Percentiles rank a stretch among this genome's conserved stretches.
Evolutionary conservation across 1,140 invertebrate genomes (phyloP).

Genomic region (Dryas iulia): DNA sequence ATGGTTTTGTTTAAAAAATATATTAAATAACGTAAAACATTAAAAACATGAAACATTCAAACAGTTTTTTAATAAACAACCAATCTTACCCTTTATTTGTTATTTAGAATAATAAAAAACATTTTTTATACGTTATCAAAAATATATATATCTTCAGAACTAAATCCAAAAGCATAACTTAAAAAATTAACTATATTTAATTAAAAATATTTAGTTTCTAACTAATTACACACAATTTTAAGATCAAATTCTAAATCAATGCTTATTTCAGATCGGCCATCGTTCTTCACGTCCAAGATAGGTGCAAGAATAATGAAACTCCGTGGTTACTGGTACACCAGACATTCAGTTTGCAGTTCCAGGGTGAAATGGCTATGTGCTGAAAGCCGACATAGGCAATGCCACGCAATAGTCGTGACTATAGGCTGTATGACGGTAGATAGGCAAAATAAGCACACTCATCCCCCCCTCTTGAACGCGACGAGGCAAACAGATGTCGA

Average conservation of each 20-base stretch:
- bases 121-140: too few relatives aligned
- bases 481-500: constrained; percentile 38
- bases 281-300: constrained; percentile 65
- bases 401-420: constrained; percentile 65
- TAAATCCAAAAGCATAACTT: too few relatives aligned
- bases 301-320: constrained; percentile 65
- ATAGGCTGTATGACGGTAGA: constrained; percentile 66
- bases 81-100: too few relatives aligned
- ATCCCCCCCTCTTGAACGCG: constrained; percentile 47
- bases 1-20: too few relatives aligned
- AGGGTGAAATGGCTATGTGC: constrained; percentile 67
- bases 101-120: too few relatives aligned
- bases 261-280: constrained; percentile 56
- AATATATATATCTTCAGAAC: too few relatives aligned
- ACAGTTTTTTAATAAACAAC: too few relatives aligned
- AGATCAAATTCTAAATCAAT: not conserved
- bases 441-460: constrained; percentile 65
- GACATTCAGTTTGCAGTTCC: constrained; percentile 66
- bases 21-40: too few relatives aligned
- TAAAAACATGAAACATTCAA: too few relatives aligned
- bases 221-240: too few relatives aligned
- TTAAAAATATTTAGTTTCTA: too few relatives aligned
- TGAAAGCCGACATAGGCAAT: constrained; percentile 58
- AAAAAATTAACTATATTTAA: not conserved
- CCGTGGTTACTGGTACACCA: constrained; percentile 61